These are phyloP conservation scores for Ennomos erosarius DNA, from an alignment of 2,888 invertebrate species.

Conservation along the genomic window DNA sequence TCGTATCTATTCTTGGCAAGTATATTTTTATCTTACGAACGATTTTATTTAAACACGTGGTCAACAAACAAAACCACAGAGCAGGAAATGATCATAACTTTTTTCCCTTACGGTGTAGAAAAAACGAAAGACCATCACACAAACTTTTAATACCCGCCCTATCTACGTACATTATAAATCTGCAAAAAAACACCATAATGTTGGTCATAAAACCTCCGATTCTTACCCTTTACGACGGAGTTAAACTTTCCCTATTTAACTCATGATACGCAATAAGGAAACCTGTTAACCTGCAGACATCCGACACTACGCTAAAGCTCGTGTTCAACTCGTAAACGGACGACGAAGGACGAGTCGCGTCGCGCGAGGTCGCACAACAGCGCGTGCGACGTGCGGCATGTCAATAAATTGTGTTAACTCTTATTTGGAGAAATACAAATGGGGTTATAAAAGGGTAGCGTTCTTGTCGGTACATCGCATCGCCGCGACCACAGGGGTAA, in stretches of 20 bases:
- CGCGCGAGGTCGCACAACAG: slow-evolving; percentile 1
- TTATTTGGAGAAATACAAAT: not conserved
- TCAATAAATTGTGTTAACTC: not conserved
- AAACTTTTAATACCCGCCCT: no score
- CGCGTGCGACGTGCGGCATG: not conserved
- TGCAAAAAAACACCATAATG: no score
- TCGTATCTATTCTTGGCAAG: no score
- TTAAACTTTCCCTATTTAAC: slow-evolving; percentile 19
- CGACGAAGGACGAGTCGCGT: slow-evolving; percentile 1
- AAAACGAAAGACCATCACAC: no score
- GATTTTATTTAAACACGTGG: no score
- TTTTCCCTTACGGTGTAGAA: no score
- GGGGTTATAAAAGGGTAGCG: not conserved
- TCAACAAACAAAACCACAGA: no score
- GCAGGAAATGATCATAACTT: no score
- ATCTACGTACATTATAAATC: no score
- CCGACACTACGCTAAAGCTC: not conserved
- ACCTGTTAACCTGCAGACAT: slow-evolving; percentile 12
- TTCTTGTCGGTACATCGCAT: not conserved
- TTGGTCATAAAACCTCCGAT: slow-evolving; percentile 8
- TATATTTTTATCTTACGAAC: no score
- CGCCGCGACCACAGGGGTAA: not conserved
- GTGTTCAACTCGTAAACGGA: slow-evolving; percentile 1
- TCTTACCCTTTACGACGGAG: slow-evolving; percentile 7
- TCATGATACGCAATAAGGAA: slow-evolving; percentile 11